Percentiles rank a stretch among this genome's conserved stretches.
phyloP scores from a whole-genome alignment of 2,888 invertebrate genomes.

The Tiliacea citrago region DNA sequence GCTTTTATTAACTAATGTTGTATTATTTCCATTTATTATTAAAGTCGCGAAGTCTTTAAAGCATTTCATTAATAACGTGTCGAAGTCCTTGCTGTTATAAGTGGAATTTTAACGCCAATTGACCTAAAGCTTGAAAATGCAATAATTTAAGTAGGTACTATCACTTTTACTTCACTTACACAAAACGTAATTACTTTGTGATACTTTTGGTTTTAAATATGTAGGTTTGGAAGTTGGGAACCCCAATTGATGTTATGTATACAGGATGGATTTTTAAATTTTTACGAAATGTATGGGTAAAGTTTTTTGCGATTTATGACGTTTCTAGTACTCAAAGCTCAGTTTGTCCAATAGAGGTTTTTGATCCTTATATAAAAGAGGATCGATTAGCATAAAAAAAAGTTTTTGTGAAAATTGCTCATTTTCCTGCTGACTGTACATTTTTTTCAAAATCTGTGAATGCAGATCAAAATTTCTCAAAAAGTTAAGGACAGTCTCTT shows the following conservation, averaged over 20 bases:
- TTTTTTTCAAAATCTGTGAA: no score
- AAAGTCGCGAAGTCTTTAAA: background rate
- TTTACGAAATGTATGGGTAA: no score
- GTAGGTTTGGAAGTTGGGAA: conserved; percentile 13
- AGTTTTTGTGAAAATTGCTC: no score
- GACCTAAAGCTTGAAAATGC: conserved; percentile 8
- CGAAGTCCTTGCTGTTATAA: conserved; percentile 24
- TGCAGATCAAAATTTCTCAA: no score
- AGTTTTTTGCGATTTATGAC: no score
- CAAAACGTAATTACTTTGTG: conserved; percentile 17
- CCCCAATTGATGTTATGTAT: background rate
- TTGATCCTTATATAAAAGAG: no score
- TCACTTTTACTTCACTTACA: conserved; percentile 10
- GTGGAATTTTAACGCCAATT: conserved; percentile 7
- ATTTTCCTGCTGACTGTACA: no score
- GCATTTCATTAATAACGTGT: conserved; percentile 17
- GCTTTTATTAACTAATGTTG: conserved; percentile 19
- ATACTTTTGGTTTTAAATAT: conserved; percentile 15
- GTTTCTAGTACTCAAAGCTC: no score
- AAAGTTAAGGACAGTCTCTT: no score
- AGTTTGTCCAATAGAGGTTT: no score
- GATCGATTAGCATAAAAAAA: no score
- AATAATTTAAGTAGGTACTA: conserved; percentile 11
- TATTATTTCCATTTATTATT: conserved; percentile 34
- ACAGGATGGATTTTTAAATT: no score